These are phyloP conservation scores for Thamnophis elegans DNA, from an alignment of 2,797 vertebrate species.

Conservation along the genomic window DNA sequence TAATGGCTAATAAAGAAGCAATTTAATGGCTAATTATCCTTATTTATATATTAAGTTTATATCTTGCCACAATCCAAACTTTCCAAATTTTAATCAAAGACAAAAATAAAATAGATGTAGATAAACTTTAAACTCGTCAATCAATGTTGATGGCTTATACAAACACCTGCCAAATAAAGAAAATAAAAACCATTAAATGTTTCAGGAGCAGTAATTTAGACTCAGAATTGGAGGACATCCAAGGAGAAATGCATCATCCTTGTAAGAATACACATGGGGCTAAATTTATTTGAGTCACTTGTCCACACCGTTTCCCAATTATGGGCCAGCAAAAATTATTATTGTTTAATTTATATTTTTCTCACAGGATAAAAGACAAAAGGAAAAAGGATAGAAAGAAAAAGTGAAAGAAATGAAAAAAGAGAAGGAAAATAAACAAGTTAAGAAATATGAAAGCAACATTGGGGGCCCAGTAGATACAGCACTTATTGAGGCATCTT, in stretches of 20 bases:
- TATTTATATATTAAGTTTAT: not conserved
- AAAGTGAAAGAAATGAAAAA: not conserved
- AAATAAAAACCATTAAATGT: not conserved
- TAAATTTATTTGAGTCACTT: not conserved
- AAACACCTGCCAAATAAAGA: not conserved
- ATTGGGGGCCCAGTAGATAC: not conserved
- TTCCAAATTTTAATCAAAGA: not conserved
- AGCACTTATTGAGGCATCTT: not conserved
- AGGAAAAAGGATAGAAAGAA: not conserved
- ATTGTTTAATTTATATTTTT: not conserved
- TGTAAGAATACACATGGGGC: not conserved
- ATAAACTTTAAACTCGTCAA: not conserved
- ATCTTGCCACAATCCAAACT: not conserved
- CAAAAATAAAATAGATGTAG: not conserved
- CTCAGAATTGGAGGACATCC: not conserved
- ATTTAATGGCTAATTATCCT: not conserved
- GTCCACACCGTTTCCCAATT: not conserved
- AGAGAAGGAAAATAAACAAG: not conserved
- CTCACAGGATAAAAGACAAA: not conserved
- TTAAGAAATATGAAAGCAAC: not conserved
- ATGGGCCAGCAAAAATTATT: not conserved
- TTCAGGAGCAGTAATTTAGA: not conserved
- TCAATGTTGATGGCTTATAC: not conserved
- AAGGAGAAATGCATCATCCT: not conserved
- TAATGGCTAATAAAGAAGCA: not conserved